Conservation (phyloP, 2,888 invertebrate species). For the Perithous albicinctus region DNA sequence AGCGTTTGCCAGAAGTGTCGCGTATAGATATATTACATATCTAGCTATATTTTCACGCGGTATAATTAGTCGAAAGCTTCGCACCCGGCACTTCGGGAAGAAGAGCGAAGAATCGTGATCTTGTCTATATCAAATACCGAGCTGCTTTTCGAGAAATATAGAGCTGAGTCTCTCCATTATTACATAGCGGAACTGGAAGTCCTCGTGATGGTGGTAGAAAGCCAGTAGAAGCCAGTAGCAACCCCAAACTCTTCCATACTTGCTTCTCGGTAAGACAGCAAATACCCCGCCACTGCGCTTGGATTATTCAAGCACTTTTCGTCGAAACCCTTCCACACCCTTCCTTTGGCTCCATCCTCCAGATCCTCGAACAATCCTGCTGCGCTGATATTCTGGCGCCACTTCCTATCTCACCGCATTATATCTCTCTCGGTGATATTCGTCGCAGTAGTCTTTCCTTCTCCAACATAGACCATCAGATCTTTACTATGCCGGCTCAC, state of each 20-base stretch:
- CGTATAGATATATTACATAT: neutral
- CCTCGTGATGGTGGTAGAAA: neutral
- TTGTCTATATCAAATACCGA: slow-evolving; percentile 11
- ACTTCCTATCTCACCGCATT: slow-evolving; percentile 1
- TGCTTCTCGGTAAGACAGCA: slow-evolving; percentile 43
- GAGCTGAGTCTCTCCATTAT: slow-evolving; percentile 11
- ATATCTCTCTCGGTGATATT: slow-evolving; percentile 22
- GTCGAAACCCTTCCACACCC: slow-evolving; percentile 20
- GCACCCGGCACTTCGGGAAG: slow-evolving; percentile 4
- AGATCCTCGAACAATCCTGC: slow-evolving; percentile 1
- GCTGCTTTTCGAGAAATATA: neutral
- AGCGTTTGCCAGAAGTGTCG: neutral
- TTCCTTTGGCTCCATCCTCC: neutral
- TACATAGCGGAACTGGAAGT: slow-evolving; percentile 4
- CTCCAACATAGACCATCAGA: slow-evolving; percentile 27
- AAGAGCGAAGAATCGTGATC: neutral
- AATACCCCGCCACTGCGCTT: slow-evolving; percentile 63
- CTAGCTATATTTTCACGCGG: neutral
- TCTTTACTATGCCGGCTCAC: slow-evolving; percentile 42
- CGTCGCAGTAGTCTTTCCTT: neutral
- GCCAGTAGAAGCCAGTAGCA: slow-evolving; percentile 7
- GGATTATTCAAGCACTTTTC: slow-evolving; percentile 68
- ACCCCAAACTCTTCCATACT: slow-evolving; percentile 26
- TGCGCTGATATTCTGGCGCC: neutral
- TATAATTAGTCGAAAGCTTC: neutral